Base-by-base conservation (phyloP, 2,797 vertebrate genomes). In the Takifugu ocellatus region DNA sequence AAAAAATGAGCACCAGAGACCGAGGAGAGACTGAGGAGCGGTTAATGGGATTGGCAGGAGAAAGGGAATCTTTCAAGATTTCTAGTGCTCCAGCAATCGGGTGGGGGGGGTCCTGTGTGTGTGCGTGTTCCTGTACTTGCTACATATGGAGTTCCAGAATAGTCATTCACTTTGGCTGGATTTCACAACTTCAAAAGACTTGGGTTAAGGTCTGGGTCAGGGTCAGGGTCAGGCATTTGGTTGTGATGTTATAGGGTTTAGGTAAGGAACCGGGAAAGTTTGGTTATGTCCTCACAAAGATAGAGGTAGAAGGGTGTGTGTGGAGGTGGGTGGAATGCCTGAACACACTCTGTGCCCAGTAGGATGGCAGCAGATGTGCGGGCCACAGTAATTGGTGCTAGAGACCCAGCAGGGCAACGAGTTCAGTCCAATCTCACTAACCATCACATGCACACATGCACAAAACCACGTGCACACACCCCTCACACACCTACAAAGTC, bases 311-410 rank as follows among this genome's bases (percentile, higher is more conserved):
- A 29, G 27, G 27, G 54, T 70, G 42, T 51, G 31, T 42, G 51
- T 36, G 42, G 49, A 25, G 31, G 66, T 55, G 61, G 77, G 78
- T 59, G 68, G 0, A 2, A 66, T 62, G 75, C 68, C 77, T 36
- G 57, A 65, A 74, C 71, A 79, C 77, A 78, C 78, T 73, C 75
- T 80, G 79, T 49, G 77, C 81, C 68, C 81, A 66, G 82, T 70
- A 70, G 78, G 78, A 77, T 67, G 60, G 81, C 81, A 84, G 81
- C 88, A 88, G 87, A 89, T 90, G 89, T 88, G 84, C 82, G 76
- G 79, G 70, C 66, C 81, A 77, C 75, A 81, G 84, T 89, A 88
- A 88, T 89, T 87, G 86, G 83, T 87, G 82, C 80, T 83, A 62
- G 76, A 83, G 81, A 82, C 87, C 75, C 89, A 85, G 85, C 76